Evolutionary conservation across 1,140 invertebrate species (phyloP).

Genomic region (Lethrus apterus): DNA sequence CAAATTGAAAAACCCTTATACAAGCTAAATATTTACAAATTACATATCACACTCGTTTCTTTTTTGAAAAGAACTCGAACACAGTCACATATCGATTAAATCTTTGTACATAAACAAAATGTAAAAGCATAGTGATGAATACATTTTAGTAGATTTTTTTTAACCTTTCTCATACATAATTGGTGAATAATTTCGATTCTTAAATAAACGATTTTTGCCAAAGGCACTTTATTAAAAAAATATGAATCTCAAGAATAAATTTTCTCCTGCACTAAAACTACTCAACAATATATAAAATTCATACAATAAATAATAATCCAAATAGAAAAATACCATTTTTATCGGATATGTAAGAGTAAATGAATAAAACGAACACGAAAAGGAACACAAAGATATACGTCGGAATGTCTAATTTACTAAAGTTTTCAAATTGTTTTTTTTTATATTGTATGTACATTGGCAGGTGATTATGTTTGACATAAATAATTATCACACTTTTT

Average conservation of each 20-base stretch:
- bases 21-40: conserved; percentile 9
- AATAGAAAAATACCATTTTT: conserved; percentile 9
- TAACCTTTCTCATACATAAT: conserved; percentile 1
- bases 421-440: conserved; percentile 9
- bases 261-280: conserved; percentile 7
- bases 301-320: conserved; percentile 8
- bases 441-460: conserved; percentile 12
- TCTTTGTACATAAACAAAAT: conserved; percentile 9
- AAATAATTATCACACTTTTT: conserved; percentile 16
- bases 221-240: conserved; percentile 9
- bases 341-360: conserved; percentile 6
- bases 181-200: neutral
- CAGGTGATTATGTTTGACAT: conserved; percentile 17
- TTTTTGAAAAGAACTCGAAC: no score
- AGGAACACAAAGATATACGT: conserved; percentile 11
- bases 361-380: conserved; percentile 8
- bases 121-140: conserved; percentile 5
- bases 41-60: conserved; percentile 11
- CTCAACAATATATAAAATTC: conserved; percentile 9
- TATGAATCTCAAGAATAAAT: neutral
- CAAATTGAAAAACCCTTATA: neutral
- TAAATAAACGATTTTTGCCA: conserved; percentile 9
- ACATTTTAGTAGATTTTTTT: conserved; percentile 1
- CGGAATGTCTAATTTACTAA: conserved; percentile 8
- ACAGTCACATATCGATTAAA: no score